A percentile compares a stretch with the other conserved stretches of the same genome.
Evolutionary conservation across 2,113 vertebrate genomes (phyloP).

Genomic region (Heterocephalus glaber): DNA sequence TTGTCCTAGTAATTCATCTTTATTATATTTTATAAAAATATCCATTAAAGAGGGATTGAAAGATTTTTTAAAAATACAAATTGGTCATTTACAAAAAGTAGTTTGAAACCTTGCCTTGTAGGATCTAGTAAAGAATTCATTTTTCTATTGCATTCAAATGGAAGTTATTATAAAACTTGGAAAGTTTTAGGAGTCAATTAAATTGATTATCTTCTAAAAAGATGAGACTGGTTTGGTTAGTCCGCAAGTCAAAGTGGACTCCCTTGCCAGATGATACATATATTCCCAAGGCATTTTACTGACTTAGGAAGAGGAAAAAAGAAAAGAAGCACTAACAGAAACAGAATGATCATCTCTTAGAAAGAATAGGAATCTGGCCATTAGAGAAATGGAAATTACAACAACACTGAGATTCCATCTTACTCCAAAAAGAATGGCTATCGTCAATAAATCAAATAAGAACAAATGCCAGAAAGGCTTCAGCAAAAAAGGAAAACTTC

Average conservation of each 20-base stretch:
- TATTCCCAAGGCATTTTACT: neutral
- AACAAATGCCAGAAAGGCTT: too few species aligned
- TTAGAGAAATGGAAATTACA: neutral
- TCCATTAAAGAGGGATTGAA: neutral
- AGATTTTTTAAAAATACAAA: neutral
- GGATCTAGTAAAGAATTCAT: neutral
- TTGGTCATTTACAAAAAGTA: neutral
- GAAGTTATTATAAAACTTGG: neutral
- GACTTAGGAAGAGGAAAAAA: neutral
- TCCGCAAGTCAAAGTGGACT: neutral
- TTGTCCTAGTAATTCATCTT: constrained; percentile 34
- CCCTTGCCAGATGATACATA: neutral
- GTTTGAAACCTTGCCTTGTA: neutral
- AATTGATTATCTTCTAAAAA: constrained; percentile 17
- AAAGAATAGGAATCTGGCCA: neutral
- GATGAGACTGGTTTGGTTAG: neutral
- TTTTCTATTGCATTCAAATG: neutral
- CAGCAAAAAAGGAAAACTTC: too few species aligned
- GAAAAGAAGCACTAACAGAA: neutral
- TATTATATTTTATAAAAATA: constrained; percentile 21
- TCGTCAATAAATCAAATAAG: too few species aligned
- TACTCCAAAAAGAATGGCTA: too few species aligned
- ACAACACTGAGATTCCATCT: too few species aligned
- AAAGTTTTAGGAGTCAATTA: neutral
- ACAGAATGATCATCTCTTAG: neutral